These are phyloP conservation scores for Drusus annulatus DNA, from an alignment of 1,140 invertebrate species.

Conservation along the genomic window DNA sequence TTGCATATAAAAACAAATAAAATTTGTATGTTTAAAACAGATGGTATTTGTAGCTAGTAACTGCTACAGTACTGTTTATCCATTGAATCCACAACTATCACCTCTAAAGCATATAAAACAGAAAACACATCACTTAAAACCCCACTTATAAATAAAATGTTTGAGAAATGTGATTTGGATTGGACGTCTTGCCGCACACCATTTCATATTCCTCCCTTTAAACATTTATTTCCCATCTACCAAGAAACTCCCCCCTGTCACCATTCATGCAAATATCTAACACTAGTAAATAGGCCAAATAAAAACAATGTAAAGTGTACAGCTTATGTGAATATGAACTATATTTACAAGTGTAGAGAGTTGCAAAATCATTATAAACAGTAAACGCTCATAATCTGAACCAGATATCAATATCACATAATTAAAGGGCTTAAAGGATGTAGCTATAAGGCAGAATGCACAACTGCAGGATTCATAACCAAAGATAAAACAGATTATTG, in stretches of 20 bases:
- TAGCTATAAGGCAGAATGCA: neutral
- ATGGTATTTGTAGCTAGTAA: no score
- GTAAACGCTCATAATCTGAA: neutral
- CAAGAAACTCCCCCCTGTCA: neutral
- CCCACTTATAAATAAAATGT: no score
- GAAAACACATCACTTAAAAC: no score
- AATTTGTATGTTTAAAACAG: neutral
- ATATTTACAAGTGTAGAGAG: neutral
- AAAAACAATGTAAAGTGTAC: constrained; percentile 2
- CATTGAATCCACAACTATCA: no score
- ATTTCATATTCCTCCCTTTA: neutral
- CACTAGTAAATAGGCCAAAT: constrained; percentile 7
- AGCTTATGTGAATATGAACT: neutral
- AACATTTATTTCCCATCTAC: neutral
- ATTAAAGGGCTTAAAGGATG: neutral
- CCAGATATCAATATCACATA: neutral
- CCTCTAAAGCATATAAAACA: no score
- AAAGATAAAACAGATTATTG: no score
- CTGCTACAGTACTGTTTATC: no score
- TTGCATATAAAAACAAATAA: neutral
- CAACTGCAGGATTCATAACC: neutral
- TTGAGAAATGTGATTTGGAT: no score
- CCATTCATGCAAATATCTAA: constrained; percentile 21
- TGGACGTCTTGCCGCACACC: no score
- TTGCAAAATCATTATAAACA: neutral